phyloP scores from a whole-genome alignment of 2,113 vertebrate species.

The Zosterops borbonicus region DNA sequence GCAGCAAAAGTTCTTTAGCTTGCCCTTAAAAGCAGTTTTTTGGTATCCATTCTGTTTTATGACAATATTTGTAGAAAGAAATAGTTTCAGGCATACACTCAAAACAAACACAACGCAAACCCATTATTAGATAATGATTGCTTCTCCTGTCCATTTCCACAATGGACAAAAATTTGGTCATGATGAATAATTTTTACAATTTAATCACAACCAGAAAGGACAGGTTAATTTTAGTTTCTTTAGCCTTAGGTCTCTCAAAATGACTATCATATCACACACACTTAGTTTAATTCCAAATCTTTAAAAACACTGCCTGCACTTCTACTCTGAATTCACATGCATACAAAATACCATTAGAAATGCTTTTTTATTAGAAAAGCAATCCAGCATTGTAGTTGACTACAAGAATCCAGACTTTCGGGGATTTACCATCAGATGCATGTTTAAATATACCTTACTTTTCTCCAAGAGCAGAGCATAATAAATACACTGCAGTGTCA shows the following conservation, averaged over 20 bases:
- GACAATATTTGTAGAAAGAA: background rate
- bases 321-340: background rate
- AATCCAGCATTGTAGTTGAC: background rate
- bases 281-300: constrained; percentile 11
- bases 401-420: background rate
- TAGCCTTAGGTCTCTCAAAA: constrained; percentile 16
- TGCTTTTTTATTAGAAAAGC: background rate
- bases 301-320: background rate
- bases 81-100: background rate
- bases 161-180: background rate
- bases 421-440: background rate
- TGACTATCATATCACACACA: background rate
- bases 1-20: background rate
- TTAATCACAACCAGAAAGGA: constrained; percentile 24
- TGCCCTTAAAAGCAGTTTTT: background rate
- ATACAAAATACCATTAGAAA: background rate
- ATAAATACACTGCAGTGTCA: background rate
- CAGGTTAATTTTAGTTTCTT: constrained; percentile 15
- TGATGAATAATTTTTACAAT: background rate
- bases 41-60: background rate
- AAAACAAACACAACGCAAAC: background rate
- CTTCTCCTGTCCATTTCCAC: background rate
- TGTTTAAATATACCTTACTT: background rate
- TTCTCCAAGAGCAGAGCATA: background rate
- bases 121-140: background rate